phyloP scores from a whole-genome alignment of 2,797 vertebrate genomes.

The Cyprinodon diabolis region DNA sequence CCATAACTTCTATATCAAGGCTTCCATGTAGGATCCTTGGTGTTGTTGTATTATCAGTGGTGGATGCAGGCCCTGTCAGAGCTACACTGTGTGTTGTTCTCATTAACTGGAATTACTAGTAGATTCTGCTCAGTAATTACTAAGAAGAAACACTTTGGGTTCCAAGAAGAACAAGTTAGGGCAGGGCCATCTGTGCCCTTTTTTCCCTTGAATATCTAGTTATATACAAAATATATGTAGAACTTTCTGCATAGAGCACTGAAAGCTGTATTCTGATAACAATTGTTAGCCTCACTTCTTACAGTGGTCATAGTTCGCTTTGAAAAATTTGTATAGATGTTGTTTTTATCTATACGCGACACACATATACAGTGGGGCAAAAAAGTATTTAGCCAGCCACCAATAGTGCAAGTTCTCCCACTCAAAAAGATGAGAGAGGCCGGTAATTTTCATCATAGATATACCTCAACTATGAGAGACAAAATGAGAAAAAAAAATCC shows the following conservation, averaged over 20 bases:
- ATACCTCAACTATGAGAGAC: too few relatives aligned
- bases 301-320: too few relatives aligned
- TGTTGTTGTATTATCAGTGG: neutral
- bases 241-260: neutral
- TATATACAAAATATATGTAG: neutral
- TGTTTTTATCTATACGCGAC: too few relatives aligned
- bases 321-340: too few relatives aligned
- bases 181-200: neutral
- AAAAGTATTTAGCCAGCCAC: too few relatives aligned
- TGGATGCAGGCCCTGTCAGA: neutral
- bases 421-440: too few relatives aligned
- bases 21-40: neutral
- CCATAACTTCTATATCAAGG: neutral
- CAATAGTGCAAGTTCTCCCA: too few relatives aligned
- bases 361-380: too few relatives aligned
- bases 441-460: too few relatives aligned
- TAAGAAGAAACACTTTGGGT: slow-evolving; percentile 3
- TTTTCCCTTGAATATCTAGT: neutral
- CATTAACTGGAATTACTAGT: slow-evolving; percentile 38
- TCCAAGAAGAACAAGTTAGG: slow-evolving; percentile 12
- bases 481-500: too few relatives aligned
- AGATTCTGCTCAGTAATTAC: slow-evolving; percentile 3
- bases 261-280: neutral
- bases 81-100: neutral
- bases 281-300: neutral